Evolutionary conservation across 2,888 invertebrate genomes (phyloP).

Genomic region (Tridacna gigas): DNA sequence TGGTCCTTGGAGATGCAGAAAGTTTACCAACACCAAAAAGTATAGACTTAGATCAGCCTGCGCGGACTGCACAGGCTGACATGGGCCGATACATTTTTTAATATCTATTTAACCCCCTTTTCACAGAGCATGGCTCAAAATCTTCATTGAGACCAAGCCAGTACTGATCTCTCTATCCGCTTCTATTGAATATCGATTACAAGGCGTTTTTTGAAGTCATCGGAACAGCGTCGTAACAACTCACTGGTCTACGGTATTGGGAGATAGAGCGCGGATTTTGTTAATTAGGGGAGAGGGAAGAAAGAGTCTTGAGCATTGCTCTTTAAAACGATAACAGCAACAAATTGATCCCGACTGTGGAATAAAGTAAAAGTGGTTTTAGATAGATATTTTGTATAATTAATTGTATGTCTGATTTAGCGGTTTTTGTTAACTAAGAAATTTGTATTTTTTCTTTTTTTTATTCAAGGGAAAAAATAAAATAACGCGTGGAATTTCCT

Average conservation of each 20-base stretch:
- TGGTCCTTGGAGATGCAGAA: too few species aligned
- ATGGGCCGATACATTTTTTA: neutral
- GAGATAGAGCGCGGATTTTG: neutral
- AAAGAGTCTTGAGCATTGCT: neutral
- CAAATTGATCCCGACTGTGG: too few species aligned
- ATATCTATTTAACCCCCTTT: neutral
- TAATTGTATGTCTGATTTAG: too few species aligned
- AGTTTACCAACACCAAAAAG: too few species aligned
- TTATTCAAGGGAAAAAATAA: too few species aligned
- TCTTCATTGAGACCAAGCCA: neutral
- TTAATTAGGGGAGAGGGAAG: conserved; percentile 12
- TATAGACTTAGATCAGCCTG: too few species aligned
- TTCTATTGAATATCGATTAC: conserved; percentile 24
- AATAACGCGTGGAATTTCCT: too few species aligned
- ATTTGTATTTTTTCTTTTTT: too few species aligned
- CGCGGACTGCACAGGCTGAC: neutral
- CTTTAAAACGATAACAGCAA: neutral
- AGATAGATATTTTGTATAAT: too few species aligned
- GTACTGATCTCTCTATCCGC: conserved; percentile 6
- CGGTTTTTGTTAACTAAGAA: too few species aligned
- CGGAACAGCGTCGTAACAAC: conserved; percentile 16
- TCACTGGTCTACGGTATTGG: conserved; percentile 11
- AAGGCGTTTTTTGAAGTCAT: conserved; percentile 14
- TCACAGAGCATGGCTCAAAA: neutral
- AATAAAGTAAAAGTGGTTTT: too few species aligned